A percentile compares a stretch with the other conserved stretches of the same genome.
These are phyloP conservation scores for Beroe forskalii DNA, from an alignment of 37 sponge, comb jelly and placozoan genomes.

Conservation along the genomic window DNA sequence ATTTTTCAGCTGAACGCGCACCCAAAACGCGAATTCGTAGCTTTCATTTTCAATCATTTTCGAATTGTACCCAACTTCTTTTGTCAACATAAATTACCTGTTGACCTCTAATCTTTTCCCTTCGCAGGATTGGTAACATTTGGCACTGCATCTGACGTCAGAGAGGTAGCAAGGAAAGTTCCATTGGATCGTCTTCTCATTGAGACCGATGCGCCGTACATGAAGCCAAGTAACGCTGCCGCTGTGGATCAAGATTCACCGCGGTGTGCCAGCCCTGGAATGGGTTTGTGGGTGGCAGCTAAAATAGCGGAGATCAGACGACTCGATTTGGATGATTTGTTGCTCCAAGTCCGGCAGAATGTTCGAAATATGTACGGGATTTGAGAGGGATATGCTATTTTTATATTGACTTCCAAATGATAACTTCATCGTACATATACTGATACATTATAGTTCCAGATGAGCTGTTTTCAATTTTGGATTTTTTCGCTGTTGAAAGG, in stretches of 20 bases:
- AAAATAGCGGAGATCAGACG: conserved; percentile 62
- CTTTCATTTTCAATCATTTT: too few species aligned
- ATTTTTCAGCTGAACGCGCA: not conserved
- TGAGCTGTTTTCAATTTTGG: too few species aligned
- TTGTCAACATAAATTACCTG: too few species aligned
- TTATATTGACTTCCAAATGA: not conserved
- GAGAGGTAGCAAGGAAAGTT: conserved; percentile 65
- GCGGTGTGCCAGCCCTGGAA: not conserved
- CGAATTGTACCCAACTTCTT: too few species aligned
- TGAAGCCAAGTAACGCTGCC: conserved; percentile 68
- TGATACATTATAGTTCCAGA: not conserved
- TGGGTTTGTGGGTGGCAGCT: conserved; percentile 44
- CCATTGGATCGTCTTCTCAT: conserved; percentile 78
- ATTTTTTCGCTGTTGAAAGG: too few species aligned
- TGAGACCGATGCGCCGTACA: conserved; percentile 95
- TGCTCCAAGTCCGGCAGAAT: conserved; percentile 49
- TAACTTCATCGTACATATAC: not conserved
- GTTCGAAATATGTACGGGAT: conserved; percentile 44
- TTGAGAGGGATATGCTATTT: not conserved
- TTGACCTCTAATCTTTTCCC: not conserved
- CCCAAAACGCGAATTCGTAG: not conserved
- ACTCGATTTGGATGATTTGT: conserved; percentile 15
- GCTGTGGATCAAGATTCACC: conserved; percentile 40
- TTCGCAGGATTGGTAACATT: conserved; percentile 74
- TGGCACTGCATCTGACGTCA: not conserved